Conservation (phyloP, 2,888 invertebrate genomes). For the Alviniconcha strummeri region DNA sequence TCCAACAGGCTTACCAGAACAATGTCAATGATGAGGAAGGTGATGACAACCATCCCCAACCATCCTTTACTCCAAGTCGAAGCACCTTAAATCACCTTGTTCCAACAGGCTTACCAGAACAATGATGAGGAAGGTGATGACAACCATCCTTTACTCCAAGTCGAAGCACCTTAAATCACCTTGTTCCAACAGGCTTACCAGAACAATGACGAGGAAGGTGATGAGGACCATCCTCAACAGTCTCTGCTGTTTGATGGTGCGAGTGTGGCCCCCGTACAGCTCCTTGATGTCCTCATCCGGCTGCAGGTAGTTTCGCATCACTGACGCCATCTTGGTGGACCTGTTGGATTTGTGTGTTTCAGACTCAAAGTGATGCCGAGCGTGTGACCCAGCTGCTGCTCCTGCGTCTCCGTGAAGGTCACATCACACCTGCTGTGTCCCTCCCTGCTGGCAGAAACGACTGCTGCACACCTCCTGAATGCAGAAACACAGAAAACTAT, state of each 20-base stretch:
- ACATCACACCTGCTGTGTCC: too few species aligned
- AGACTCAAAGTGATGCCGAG: too few species aligned
- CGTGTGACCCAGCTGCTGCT: too few species aligned
- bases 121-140: too few species aligned
- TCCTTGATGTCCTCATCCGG: slow-evolving; percentile 26
- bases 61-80: too few species aligned
- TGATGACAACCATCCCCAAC: background rate
- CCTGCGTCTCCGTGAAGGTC: too few species aligned
- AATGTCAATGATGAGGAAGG: slow-evolving; percentile 19
- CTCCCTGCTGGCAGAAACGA: background rate
- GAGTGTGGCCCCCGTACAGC: slow-evolving; percentile 12
- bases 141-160: background rate
- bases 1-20: slow-evolving; percentile 19
- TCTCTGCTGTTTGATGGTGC: background rate
- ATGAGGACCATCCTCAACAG: slow-evolving; percentile 3
- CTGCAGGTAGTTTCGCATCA: slow-evolving; percentile 28
- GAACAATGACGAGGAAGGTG: slow-evolving; percentile 13
- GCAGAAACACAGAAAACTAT: too few species aligned
- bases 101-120: too few species aligned
- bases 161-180: too few species aligned
- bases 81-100: too few species aligned
- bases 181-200: slow-evolving; percentile 14
- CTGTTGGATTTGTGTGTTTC: too few species aligned
- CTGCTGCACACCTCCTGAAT: background rate
- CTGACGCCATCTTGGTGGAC: slow-evolving; percentile 3